phyloP scores from a whole-genome alignment of 2,113 vertebrate species.

The Jaculus jaculus region DNA sequence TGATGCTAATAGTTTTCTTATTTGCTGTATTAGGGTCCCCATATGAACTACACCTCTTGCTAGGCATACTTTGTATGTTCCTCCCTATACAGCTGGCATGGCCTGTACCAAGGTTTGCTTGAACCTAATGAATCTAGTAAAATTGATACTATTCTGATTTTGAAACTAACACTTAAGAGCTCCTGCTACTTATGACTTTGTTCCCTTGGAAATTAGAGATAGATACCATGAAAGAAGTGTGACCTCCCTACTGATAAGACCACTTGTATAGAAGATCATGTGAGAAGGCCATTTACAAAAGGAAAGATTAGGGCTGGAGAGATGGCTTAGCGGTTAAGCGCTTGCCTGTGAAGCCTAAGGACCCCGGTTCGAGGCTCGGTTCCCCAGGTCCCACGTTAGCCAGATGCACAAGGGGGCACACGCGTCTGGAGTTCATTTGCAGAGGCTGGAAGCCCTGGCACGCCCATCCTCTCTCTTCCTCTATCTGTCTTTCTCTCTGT shows the following conservation, averaged over 20 bases:
- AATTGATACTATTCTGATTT: background rate
- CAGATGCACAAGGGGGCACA: too few species aligned
- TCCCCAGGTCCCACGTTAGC: too few species aligned
- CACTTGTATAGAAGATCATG: background rate
- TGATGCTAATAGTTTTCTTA: background rate
- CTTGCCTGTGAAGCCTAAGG: too few species aligned
- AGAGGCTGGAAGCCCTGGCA: too few species aligned
- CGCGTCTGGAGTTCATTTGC: too few species aligned
- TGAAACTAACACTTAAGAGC: background rate
- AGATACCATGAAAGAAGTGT: constrained; percentile 17
- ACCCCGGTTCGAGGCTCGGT: too few species aligned
- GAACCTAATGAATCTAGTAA: background rate
- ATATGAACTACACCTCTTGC: background rate
- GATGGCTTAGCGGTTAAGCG: too few species aligned
- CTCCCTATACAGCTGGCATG: background rate
- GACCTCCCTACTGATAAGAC: background rate
- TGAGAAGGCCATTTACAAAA: background rate
- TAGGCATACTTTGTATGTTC: background rate
- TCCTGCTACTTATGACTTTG: background rate
- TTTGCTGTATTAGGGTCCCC: background rate
- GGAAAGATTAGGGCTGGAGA: background rate
- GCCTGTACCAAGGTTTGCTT: background rate
- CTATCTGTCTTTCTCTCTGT: too few species aligned
- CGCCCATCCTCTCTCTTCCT: too few species aligned
- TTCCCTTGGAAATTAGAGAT: background rate